phyloP scores from a whole-genome alignment of 2,113 vertebrate species.

The Rhea americana region DNA sequence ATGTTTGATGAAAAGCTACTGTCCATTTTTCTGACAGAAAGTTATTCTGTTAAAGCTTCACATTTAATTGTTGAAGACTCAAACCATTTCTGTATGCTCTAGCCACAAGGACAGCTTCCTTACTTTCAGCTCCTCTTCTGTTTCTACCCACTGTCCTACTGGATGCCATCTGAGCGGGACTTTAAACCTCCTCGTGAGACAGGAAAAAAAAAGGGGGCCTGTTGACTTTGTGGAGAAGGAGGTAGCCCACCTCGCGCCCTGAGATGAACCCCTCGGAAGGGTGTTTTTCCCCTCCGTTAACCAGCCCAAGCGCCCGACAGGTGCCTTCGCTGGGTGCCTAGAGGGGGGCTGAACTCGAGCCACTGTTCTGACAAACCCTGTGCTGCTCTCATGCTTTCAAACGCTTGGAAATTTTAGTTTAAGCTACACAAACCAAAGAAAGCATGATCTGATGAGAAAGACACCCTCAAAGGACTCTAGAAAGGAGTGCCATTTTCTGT shows the following conservation, averaged over 20 bases:
- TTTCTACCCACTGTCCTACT: background rate
- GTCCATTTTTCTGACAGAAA: background rate
- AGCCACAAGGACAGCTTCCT: background rate
- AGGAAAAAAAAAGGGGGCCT: background rate
- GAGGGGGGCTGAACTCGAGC: background rate
- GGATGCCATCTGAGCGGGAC: background rate
- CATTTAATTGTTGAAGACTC: background rate
- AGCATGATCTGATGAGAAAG: background rate
- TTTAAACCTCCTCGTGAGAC: background rate
- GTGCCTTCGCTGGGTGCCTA: too few relatives aligned
- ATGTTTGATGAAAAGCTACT: background rate
- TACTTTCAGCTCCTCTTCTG: background rate
- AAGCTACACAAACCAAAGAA: background rate
- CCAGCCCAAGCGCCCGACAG: background rate
- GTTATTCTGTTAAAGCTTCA: background rate
- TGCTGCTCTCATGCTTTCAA: background rate
- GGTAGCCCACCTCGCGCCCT: background rate
- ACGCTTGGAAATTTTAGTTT: background rate
- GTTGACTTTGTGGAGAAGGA: background rate
- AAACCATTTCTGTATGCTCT: background rate
- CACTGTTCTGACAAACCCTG: background rate
- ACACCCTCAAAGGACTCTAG: background rate
- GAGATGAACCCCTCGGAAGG: background rate
- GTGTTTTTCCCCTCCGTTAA: background rate
- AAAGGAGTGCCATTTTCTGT: background rate